These are phyloP conservation scores for Ooceraea biroi DNA, from an alignment of 1,140 invertebrate species.

Conservation along the genomic window DNA sequence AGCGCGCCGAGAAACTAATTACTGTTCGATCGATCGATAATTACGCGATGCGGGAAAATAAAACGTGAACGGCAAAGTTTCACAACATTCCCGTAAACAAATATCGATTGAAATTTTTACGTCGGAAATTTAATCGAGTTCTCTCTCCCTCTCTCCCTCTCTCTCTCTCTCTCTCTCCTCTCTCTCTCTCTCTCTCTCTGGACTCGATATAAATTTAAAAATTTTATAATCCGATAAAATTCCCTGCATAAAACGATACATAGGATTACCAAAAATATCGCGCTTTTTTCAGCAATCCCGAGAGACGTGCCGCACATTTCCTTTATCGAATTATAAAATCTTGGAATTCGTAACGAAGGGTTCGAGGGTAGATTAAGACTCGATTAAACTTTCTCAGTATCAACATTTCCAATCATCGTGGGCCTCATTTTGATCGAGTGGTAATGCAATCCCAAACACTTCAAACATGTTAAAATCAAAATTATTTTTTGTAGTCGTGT, in stretches of 20 bases:
- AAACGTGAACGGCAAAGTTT: constrained; percentile 47
- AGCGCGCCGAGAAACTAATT: constrained; percentile 44
- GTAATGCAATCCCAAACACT: not conserved
- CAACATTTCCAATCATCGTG: constrained; percentile 59
- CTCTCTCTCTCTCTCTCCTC: no score
- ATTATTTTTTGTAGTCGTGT: not conserved
- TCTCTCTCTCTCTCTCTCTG: no score
- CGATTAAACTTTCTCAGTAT: constrained; percentile 68
- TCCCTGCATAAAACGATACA: not conserved
- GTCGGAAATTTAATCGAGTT: constrained; percentile 42
- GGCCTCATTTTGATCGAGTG: no score
- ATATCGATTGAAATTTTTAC: constrained; percentile 45
- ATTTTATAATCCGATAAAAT: constrained; percentile 16
- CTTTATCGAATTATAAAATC: constrained; percentile 25
- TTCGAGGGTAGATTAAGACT: constrained; percentile 34
- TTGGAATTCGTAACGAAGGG: constrained; percentile 2
- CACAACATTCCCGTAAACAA: constrained; percentile 42
- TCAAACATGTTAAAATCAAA: not conserved
- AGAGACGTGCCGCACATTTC: constrained; percentile 14
- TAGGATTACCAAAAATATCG: not conserved
- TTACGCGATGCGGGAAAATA: constrained; percentile 28
- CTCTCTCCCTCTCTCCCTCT: not conserved
- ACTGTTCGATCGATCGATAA: constrained; percentile 50
- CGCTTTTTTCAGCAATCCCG: not conserved
- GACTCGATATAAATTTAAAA: constrained; percentile 22